phyloP scores from a whole-genome alignment of 2,888 invertebrate species.

The Cheilosia urbana region DNA sequence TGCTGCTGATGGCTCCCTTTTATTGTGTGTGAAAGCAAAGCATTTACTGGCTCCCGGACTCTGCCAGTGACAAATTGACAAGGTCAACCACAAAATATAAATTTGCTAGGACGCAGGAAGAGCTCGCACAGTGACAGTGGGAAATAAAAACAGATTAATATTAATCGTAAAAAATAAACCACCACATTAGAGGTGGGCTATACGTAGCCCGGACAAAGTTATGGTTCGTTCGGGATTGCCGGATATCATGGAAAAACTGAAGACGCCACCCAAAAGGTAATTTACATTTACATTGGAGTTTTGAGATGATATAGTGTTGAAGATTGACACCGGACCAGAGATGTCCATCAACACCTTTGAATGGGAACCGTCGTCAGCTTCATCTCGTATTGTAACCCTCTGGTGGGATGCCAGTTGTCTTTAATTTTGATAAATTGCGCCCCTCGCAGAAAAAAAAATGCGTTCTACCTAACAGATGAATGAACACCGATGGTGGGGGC shows the following conservation, averaged over 20 bases:
- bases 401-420: slow-evolving; percentile 33
- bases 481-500: slow-evolving; percentile 26
- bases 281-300: slow-evolving; percentile 73
- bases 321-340: slow-evolving; percentile 40
- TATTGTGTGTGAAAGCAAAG: slow-evolving; percentile 40
- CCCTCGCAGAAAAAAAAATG: slow-evolving; percentile 40
- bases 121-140: neutral
- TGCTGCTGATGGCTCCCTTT: slow-evolving; percentile 20
- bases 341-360: slow-evolving; percentile 14
- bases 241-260: slow-evolving; percentile 29
- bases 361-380: no score
- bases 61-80: slow-evolving; percentile 73
- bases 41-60: slow-evolving; percentile 48
- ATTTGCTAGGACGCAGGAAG: slow-evolving; percentile 35
- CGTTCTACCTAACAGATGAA: slow-evolving; percentile 48
- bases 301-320: slow-evolving; percentile 42
- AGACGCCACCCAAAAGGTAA: slow-evolving; percentile 45
- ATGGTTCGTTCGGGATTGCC: neutral
- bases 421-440: slow-evolving; percentile 73
- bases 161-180: slow-evolving; percentile 34
- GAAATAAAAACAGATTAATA: slow-evolving; percentile 37
- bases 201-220: no score
- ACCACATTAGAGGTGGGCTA: slow-evolving; percentile 29
- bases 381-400: no score
- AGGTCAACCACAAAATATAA: slow-evolving; percentile 71